These are phyloP conservation scores for Amphiprion percula DNA, from an alignment of 2,113 vertebrate species.

Conservation along the genomic window DNA sequence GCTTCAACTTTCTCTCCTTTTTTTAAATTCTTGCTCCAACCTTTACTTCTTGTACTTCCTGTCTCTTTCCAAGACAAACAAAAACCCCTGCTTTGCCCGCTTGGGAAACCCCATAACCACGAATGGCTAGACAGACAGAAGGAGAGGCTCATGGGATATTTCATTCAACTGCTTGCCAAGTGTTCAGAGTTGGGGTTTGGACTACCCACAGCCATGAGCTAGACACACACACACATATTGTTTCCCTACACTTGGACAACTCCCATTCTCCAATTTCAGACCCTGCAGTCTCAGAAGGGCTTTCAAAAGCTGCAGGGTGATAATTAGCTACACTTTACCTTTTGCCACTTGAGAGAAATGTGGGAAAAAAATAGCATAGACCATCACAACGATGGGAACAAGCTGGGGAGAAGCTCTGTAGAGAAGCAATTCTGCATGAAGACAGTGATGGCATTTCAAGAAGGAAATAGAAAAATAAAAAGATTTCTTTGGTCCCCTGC, in stretches of 20 bases:
- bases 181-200: constrained; percentile 62
- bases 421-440: constrained; percentile 6
- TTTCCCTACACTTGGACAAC: constrained; percentile 49
- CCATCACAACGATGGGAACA: constrained; percentile 14
- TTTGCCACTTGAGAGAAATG: constrained; percentile 56
- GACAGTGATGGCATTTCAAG: constrained; percentile 23
- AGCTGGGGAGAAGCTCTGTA: constrained; percentile 12
- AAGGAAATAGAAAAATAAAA: constrained; percentile 3
- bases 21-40: constrained; percentile 20
- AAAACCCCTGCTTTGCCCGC: constrained; percentile 46
- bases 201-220: constrained; percentile 30
- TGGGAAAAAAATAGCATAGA: constrained; percentile 31
- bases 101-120: constrained; percentile 65
- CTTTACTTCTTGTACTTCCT: constrained; percentile 32
- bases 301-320: constrained; percentile 56
- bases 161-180: constrained; percentile 67
- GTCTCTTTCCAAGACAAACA: constrained; percentile 66
- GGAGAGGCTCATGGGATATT: constrained; percentile 64
- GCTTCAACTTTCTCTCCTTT: background rate
- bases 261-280: constrained; percentile 63
- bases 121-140: constrained; percentile 65
- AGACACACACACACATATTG: constrained; percentile 22
- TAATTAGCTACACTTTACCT: constrained; percentile 72
- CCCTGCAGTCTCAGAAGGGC: constrained; percentile 34
- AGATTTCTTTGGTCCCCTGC: background rate